Conservation (phyloP, 2,888 invertebrate species). For the Macrosiphum euphorbiae region DNA sequence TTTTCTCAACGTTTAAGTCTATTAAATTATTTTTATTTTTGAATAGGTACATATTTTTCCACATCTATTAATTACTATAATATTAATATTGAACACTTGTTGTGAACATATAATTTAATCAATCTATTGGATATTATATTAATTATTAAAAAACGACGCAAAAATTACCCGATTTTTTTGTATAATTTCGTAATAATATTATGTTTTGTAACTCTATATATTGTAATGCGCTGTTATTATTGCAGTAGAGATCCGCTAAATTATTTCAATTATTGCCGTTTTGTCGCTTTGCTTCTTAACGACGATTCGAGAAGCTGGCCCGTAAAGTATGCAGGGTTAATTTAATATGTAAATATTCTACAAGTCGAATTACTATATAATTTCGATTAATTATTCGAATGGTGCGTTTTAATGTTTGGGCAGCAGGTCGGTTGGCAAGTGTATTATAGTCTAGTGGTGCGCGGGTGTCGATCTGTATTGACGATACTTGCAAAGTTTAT, state of each 20-base stretch:
- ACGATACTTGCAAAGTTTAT: neutral
- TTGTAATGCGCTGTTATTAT: no score
- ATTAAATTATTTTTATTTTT: neutral
- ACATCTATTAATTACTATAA: neutral
- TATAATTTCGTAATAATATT: neutral
- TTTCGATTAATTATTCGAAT: neutral
- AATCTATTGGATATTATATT: neutral
- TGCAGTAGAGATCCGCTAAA: neutral
- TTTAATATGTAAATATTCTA: neutral
- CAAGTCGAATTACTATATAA: neutral
- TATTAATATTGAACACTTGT: neutral
- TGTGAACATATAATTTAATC: neutral
- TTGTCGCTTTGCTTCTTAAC: neutral
- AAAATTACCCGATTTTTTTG: neutral
- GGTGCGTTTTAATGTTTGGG: neutral
- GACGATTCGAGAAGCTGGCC: neutral
- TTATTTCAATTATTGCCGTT: neutral
- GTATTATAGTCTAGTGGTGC: neutral
- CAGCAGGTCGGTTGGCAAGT: rapidly evolving
- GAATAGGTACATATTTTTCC: rapidly evolving
- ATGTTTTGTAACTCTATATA: neutral
- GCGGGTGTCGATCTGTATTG: neutral
- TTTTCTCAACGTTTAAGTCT: neutral
- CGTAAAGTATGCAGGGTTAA: neutral
- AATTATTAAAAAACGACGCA: neutral